Conservation (phyloP, 2,888 invertebrate genomes). For the Dicyrtoma fusca region DNA sequence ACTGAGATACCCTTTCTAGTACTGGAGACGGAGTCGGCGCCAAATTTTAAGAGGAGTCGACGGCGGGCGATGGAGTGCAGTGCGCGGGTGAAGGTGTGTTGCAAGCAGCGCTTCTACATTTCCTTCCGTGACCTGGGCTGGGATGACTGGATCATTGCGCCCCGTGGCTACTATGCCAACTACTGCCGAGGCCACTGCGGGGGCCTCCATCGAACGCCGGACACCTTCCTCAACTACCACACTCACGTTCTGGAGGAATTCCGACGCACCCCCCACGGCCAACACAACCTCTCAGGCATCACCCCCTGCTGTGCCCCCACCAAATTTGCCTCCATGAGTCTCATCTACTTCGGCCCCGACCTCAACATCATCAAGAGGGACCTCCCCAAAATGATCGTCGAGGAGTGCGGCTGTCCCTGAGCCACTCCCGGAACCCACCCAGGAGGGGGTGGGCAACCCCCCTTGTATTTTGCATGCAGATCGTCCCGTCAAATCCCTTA, state of each 20-base stretch:
- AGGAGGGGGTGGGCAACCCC: no score
- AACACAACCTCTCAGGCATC: constrained; percentile 68
- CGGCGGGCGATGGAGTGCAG: constrained; percentile 83
- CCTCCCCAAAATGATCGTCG: constrained; percentile 93
- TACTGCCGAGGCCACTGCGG: constrained; percentile 89
- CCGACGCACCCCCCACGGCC: constrained; percentile 70
- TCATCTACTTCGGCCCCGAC: constrained; percentile 89
- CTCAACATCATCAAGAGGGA: constrained; percentile 90
- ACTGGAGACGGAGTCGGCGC: constrained; percentile 54
- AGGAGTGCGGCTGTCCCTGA: constrained; percentile 93
- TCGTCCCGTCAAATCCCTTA: no score
- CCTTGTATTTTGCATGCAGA: no score
- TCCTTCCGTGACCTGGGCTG: constrained; percentile 88
- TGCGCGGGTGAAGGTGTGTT: constrained; percentile 74
- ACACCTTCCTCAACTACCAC: constrained; percentile 83
- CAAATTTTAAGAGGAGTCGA: constrained; percentile 66
- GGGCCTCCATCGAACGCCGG: constrained; percentile 75
- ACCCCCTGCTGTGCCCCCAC: constrained; percentile 90
- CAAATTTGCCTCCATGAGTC: constrained; percentile 87
- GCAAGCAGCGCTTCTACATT: constrained; percentile 87
- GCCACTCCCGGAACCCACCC: no score
- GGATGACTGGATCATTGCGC: constrained; percentile 94
- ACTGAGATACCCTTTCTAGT: constrained; percentile 56
- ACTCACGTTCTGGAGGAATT: constrained; percentile 90
- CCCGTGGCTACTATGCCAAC: constrained; percentile 88